phyloP scores from a whole-genome alignment of 2,113 vertebrate genomes.

The Apodemus sylvaticus region DNA sequence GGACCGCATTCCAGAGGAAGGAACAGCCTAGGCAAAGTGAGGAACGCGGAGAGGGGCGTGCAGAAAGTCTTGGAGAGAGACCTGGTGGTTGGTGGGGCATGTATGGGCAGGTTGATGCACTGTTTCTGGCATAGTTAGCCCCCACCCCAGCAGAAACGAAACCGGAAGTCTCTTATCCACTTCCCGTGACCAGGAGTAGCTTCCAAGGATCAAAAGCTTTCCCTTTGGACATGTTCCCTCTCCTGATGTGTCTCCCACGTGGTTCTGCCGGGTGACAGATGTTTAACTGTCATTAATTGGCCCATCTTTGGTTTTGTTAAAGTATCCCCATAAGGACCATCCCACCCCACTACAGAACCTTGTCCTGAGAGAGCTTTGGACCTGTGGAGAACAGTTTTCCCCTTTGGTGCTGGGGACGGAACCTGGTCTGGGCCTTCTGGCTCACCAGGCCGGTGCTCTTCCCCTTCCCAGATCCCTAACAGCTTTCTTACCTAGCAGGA shows the following conservation, averaged over 20 bases:
- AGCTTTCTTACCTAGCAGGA: not conserved
- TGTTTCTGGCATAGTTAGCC: not conserved
- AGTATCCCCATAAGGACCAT: no score
- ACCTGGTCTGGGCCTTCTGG: not conserved
- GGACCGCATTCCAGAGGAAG: not conserved
- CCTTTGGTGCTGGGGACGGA: not conserved
- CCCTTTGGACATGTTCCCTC: not conserved
- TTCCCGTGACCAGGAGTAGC: not conserved
- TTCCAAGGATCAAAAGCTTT: not conserved
- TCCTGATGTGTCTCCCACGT: not conserved
- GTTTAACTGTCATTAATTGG: not conserved
- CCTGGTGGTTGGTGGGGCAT: not conserved
- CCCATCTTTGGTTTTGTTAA: not conserved
- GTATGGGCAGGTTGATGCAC: not conserved
- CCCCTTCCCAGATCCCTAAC: no score
- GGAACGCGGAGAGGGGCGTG: not conserved
- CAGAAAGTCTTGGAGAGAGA: not conserved
- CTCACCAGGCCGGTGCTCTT: not conserved
- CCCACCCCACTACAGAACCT: not conserved
- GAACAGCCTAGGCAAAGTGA: not conserved
- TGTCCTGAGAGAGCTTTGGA: not conserved
- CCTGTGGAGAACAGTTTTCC: not conserved
- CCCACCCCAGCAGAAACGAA: not conserved
- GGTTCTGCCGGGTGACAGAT: not conserved
- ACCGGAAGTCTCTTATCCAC: not conserved